Base-by-base conservation (phyloP, 2,113 vertebrate species). In the Caloenas nicobarica region DNA sequence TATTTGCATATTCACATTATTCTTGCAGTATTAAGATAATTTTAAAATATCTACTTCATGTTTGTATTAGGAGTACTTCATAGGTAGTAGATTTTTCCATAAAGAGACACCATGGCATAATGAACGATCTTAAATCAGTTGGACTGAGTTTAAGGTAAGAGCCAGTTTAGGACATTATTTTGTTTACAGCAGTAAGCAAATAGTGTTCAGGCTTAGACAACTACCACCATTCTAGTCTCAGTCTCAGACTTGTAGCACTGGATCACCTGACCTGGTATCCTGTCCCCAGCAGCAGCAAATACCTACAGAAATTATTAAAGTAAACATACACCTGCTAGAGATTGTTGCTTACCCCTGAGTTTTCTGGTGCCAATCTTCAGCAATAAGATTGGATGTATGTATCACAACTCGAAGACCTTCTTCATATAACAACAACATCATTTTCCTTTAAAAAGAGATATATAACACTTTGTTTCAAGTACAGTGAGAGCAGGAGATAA, bases 341-440 rank as follows among this genome's bases (percentile, higher is more conserved):
- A 60, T 24, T 19, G 9, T 28, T 66, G 82, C 98, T 89, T 92
- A 99, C 99, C 99, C 99, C 88, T 99, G 99, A 54, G 99, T 99
- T 95, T 99, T 99, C 98, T 99, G 99, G 95, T 99, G 98, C 99
- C 99, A 99, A 95, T 99, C 99, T 2, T 97, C 99, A 78, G 95
- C 98, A 96, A 99, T 99, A 88, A 99, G 98, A 97, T 99, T 99
- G 69, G 99, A 99, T 14, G 99, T 99, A 91, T 99, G 98, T 80
- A 99, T 99, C 88, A 99, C 97, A 26, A 99, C 98, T 76, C 99
- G 98, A 94, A 99, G 98, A 65, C 99, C 99, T 98, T 99, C 99
- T 88, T 99, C 98, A 4, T 99, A 99, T 46, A 98, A 98, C 80
- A 99, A 94, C 38, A 99, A 85, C 99, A 99, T 99, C 99, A 99